Base-by-base conservation (phyloP, 2,888 invertebrate genomes). In the Eupithecia tripunctaria region DNA sequence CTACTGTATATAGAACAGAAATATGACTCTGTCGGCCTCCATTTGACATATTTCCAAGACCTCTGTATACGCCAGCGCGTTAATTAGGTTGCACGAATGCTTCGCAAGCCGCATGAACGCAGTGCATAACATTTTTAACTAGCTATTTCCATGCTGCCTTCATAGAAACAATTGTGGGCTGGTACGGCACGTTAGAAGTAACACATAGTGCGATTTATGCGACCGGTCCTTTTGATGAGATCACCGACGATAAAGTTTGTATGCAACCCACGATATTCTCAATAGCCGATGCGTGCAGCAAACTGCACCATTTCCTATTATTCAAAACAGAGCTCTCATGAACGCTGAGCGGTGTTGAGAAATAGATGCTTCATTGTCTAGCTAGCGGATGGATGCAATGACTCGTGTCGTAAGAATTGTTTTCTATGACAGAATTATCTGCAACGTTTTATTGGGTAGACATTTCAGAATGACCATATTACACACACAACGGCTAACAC, bases 151-250 rank as follows among this genome's bases (percentile, higher is more conserved):
- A 92, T 89, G 94, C 95, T 86, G 91, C 91, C 89, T 95, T 95
- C 95, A 95, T 92, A 94, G 92, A 91, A 91, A 92, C 93, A 93
- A 95, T 95, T 91, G 95, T 89, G 85, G 92, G 91, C 90, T 89
- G 93, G 92, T 88, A 92, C 94, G 90, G 92, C 87, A 89, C 90
- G 94, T 93, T 93, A 95, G 91, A 92, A 89, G 89, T 93, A 95
- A 93, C 92, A 94, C 90, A 92, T 93, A 92, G 88, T 88, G 85
- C 89, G 88, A 89, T 93, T 94, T 90, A 94, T 92, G 88, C 87
- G 91, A 91, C 94, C 94, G 93, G 95, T 89, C 87, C 90, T 89
- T 91, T 95, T 95, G 91, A 94, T 94, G 94, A 94, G 90, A 93
- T 94, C 94, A 94, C 86, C 89, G 87, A 81, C 80, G 79, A 86